phyloP scores from a whole-genome alignment of 2,113 vertebrate species.

The Prunella fulvescens region DNA sequence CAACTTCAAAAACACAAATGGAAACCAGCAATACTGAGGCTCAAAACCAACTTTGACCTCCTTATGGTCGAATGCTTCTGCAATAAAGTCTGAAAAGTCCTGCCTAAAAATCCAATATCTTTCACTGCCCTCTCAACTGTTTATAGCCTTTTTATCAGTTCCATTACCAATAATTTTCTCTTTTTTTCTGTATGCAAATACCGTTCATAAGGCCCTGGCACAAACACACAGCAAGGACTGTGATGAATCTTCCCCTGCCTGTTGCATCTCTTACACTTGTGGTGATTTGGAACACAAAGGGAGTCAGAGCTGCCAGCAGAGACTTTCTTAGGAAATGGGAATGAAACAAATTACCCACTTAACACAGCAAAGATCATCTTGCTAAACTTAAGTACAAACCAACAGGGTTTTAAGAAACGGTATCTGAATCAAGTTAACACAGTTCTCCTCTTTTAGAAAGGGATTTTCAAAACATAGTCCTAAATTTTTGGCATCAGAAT shows the following conservation, averaged over 20 bases:
- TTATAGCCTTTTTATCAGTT: background rate
- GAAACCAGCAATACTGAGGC: background rate
- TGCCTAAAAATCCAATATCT: background rate
- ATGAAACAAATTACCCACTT: background rate
- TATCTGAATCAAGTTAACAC: background rate
- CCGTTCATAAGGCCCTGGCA: background rate
- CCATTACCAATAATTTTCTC: background rate
- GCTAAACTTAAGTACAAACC: conserved; percentile 42
- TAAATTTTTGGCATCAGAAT: background rate
- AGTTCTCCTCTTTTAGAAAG: background rate
- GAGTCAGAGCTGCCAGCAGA: background rate
- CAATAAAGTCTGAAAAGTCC: background rate
- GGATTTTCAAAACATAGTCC: background rate
- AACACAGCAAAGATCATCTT: conserved; percentile 12
- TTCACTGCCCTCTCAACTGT: background rate
- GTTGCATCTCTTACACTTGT: background rate
- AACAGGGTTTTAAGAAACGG: conserved; percentile 16
- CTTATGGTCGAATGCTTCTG: background rate
- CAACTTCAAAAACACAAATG: background rate
- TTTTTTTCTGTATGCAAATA: background rate
- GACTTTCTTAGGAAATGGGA: background rate
- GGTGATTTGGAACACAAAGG: background rate
- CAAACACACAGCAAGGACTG: background rate
- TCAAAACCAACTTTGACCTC: background rate
- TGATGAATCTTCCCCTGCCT: background rate